Base-by-base conservation (phyloP, 2,113 vertebrate species). In the Hippoglossus stenolepis region DNA sequence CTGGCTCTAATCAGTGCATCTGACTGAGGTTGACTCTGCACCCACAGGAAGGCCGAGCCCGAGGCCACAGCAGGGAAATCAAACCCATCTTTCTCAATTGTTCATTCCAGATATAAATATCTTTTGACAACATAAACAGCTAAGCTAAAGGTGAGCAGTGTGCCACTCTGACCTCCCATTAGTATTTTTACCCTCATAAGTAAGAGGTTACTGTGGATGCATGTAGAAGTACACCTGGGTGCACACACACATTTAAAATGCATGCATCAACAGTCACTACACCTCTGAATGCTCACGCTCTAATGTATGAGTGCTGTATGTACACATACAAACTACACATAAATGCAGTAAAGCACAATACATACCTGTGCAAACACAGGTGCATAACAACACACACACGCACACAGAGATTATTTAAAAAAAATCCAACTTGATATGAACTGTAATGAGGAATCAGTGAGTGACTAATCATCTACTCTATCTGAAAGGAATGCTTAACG, bases 1-100 rank as follows among this genome's bases (percentile, higher is more conserved):
- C 90, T 91, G 91, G 86, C 86, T 92, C 85, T 82, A 90, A 91
- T 92, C 85, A 90, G 63, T 1, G 69, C 82, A 84, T 84, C 87
- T 75, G 79, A 89, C 65, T 68, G 65, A 83, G 79, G 84, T 79
- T 71, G 83, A 88, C 77, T 90, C 80, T 75, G 85, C 76, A 80
- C 84, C 90, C 75, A 88, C 75, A 90, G 90, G 83, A 92, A 90
- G 90, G 81, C 75, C 73, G 31, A 81, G 75, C 83, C 66, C 17
- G 71, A 65, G 89, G 88, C 87, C 74, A 13, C 71, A 38, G 80
- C 17, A 9, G 80, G 88, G 85, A 87, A 89, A 85, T 90, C 68
- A 72, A 88, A 83, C 75, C 87, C 89, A 67, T 86, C 84, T 84
- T 71, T 85, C 76, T 79, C 84, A 77, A 89, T 87, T 86, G 90